Evolutionary conservation across 1,140 invertebrate genomes (phyloP), one percentile per base, ranked within the genome.

Genomic region (Musca vetustissima): DNA sequence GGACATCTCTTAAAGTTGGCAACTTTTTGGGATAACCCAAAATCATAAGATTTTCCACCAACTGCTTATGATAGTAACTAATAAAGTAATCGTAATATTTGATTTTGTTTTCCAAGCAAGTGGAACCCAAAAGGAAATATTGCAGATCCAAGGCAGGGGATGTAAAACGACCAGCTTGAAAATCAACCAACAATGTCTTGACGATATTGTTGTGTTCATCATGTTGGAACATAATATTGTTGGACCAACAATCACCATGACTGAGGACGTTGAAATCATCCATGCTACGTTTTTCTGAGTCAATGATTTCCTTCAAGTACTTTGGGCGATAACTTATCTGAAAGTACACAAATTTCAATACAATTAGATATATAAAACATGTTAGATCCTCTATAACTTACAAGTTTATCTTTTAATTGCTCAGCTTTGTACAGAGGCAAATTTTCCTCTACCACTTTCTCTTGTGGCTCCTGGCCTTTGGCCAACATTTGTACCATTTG

Each of bases 151-250:
- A 70, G 0, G 77, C 81, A 1, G 79, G 80, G 11, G 83, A 83
- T 0, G 74, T 77, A 66, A 74, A 78, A 59, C 78, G 73, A 0
- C 72, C 71, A 8, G 80, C 52, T 70, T 85, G 84, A 67, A 81
- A 85, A 28, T 85, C 84, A n/a, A 85, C 82, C 68, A 88, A 84
- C 73, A 86, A 85, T 11, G 85, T 83, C 15, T 85, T 80, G 36
- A 83, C 73, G 0, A 86, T 78, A 70, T 84, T 82, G 1, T 77
- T 81, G 2, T 83, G 59, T 0, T 82, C 68, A 66, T 86, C 76
- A 70, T 89, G 88, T 48, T 83, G 82, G 76, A 90, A 89, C 69
- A 90, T 74, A 73, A 90, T 87, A 70, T 90, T 90, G 72, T 89
- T 89, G 0, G 85, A 75, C 88, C 88, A 90, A 8, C 81, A 83